These are phyloP conservation scores for Diorhabda elongata DNA, from an alignment of 1,140 invertebrate species.

Conservation along the genomic window DNA sequence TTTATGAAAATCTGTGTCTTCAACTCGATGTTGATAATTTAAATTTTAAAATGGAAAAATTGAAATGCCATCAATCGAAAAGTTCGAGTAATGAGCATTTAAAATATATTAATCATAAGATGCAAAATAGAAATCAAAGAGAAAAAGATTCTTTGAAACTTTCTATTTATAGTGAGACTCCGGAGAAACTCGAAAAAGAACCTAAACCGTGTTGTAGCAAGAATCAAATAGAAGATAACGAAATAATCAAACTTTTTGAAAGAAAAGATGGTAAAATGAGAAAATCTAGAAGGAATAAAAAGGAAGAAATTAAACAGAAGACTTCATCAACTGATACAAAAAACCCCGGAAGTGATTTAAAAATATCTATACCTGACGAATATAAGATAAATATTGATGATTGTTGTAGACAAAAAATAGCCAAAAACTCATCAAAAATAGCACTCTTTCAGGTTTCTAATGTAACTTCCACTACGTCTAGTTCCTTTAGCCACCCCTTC, in stretches of 20 bases:
- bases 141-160: constrained; percentile 4
- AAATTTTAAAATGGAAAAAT: constrained; percentile 30
- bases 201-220: constrained; percentile 15
- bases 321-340: constrained; percentile 10
- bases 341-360: neutral
- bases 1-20: constrained; percentile 44
- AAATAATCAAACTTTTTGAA: constrained; percentile 37
- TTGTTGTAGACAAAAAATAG: constrained; percentile 17
- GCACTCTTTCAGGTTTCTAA: constrained; percentile 29
- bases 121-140: neutral
- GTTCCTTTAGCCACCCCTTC: neutral
- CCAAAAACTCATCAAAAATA: constrained; percentile 24
- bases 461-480: constrained; percentile 18
- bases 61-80: constrained; percentile 27
- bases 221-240: constrained; percentile 13
- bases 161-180: constrained; percentile 5
- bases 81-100: constrained; percentile 36
- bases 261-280: constrained; percentile 19
- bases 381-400: constrained; percentile 8
- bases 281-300: constrained; percentile 9
- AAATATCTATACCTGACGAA: neutral
- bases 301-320: neutral
- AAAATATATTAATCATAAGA: constrained; percentile 33
- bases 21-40: constrained; percentile 41
- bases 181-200: constrained; percentile 28